phyloP scores from a whole-genome alignment of 2,888 invertebrate species.

The Chaetogeoica ovagalla region DNA sequence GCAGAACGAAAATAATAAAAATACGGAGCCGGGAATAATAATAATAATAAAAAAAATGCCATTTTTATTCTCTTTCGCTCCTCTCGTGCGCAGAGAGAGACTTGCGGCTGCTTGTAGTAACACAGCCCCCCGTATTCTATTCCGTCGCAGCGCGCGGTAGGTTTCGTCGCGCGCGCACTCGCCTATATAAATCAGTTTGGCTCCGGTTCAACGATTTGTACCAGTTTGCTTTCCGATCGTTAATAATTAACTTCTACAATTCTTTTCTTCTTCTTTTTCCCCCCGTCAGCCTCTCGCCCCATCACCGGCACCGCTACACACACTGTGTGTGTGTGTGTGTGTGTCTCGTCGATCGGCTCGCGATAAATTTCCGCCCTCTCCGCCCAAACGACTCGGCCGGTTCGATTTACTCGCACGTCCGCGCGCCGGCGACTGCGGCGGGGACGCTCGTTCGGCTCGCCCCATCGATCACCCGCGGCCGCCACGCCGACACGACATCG shows the following conservation, averaged over 20 bases:
- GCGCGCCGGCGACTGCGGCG: neutral
- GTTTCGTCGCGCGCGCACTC: neutral
- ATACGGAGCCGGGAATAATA: no score
- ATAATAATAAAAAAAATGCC: no score
- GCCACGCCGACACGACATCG: neutral
- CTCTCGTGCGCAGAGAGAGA: neutral
- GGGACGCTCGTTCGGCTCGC: no score
- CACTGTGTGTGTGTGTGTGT: no score
- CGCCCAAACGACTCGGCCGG: neutral
- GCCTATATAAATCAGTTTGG: conserved; percentile 50
- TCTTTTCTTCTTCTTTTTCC: neutral
- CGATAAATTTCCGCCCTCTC: conserved; percentile 46
- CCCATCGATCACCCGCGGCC: conserved; percentile 13
- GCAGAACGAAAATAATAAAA: no score
- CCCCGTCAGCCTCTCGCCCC: neutral
- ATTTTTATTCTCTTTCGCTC: no score
- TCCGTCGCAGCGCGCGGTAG: neutral
- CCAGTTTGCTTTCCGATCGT: conserved; percentile 48
- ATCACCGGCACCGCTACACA: no score
- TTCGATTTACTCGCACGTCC: conserved; percentile 42
- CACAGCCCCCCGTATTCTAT: no score
- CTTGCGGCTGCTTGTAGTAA: no score
- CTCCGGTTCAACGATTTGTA: conserved; percentile 51
- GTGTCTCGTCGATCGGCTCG: neutral
- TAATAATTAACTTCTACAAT: conserved; percentile 44